Percentiles rank a stretch among this genome's conserved stretches.
Conservation (phyloP, 1,140 invertebrate genomes). For the Atta cephalotes region DNA sequence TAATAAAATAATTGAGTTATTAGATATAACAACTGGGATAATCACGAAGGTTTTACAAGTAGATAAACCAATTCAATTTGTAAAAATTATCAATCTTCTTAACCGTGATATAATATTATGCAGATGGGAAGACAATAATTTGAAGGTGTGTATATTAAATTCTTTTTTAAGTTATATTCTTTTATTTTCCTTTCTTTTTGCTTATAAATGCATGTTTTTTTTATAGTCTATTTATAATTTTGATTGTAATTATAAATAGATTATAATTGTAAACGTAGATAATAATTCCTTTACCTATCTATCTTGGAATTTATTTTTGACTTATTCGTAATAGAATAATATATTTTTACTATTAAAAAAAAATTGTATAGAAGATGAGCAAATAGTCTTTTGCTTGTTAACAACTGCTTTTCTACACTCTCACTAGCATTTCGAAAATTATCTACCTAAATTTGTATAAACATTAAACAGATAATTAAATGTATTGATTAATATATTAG, state of each 20-base stretch:
- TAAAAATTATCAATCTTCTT: conserved; percentile 74
- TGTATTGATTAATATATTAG: conserved; percentile 15
- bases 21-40: conserved; percentile 72
- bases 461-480: conserved; percentile 7
- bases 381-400: neutral
- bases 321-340: neutral
- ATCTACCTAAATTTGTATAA: neutral
- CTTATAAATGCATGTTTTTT: neutral
- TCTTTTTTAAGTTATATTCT: neutral
- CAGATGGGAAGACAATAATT: conserved; percentile 67
- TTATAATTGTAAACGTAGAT: neutral
- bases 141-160: conserved; percentile 73
- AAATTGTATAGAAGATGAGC: neutral
- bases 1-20: conserved; percentile 44
- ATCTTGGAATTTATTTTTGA: neutral
- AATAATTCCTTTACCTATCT: neutral
- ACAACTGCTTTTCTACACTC: neutral
- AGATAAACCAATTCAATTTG: conserved; percentile 65
- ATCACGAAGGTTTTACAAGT: conserved; percentile 54
- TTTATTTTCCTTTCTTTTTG: neutral
- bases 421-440: neutral
- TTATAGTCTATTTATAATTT: neutral
- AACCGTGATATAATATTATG: conserved; percentile 73
- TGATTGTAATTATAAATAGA: neutral
- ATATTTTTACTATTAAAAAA: neutral